These are phyloP conservation scores for Bathynomus jamesi DNA, from an alignment of 1,140 invertebrate genomes.

Conservation along the genomic window DNA sequence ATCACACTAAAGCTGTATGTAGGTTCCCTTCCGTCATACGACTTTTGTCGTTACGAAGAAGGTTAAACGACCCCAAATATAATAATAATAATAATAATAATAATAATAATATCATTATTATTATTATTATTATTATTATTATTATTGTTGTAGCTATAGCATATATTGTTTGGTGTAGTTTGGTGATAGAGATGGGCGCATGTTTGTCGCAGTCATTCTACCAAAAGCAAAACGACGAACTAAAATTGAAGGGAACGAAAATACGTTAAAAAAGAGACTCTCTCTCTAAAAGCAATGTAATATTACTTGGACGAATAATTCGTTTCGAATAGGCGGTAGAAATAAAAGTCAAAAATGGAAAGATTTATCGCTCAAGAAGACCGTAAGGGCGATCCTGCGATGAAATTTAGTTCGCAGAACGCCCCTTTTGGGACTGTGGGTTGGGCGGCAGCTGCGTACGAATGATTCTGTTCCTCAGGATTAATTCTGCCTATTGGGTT, in stretches of 20 bases:
- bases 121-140: no score
- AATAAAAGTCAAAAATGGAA: slow-evolving; percentile 1
- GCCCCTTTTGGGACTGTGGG: not conserved
- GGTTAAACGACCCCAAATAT: no score
- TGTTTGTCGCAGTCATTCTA: no score
- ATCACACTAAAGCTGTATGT: no score
- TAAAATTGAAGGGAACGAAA: not conserved
- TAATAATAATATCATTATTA: no score
- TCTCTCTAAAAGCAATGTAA: not conserved
- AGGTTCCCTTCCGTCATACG: no score
- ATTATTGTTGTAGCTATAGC: no score
- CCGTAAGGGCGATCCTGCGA: not conserved
- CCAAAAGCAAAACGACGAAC: no score
- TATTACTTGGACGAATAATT: not conserved
- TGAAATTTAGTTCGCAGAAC: not conserved
- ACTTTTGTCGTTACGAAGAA: no score
- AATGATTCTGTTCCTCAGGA: not conserved
- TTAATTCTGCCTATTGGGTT: not conserved
- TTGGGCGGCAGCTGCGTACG: not conserved
- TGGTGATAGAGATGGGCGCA: no score
- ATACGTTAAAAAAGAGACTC: not conserved
- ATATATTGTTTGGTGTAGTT: no score
- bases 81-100: no score
- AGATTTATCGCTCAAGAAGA: not conserved
- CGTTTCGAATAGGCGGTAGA: not conserved